These are phyloP conservation scores for Microdon myrmicae DNA, from an alignment of 2,888 invertebrate genomes.

Conservation along the genomic window DNA sequence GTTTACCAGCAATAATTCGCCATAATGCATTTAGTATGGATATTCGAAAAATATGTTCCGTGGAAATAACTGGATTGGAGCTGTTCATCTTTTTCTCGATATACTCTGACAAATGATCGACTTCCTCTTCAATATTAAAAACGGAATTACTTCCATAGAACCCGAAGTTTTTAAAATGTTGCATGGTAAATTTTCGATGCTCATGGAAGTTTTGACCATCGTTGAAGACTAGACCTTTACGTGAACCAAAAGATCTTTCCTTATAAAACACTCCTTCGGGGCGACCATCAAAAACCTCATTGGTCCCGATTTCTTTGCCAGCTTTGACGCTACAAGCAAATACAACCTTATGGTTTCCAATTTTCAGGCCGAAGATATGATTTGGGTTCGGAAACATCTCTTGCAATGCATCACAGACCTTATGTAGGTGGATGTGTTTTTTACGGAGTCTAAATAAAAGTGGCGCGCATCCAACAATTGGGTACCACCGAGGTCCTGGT, in stretches of 20 bases:
- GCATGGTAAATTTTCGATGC: conserved; percentile 79
- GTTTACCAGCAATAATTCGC: conserved; percentile 83
- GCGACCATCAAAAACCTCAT: conserved; percentile 81
- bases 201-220: conserved; percentile 78
- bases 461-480: conserved; percentile 78
- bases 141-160: conserved; percentile 83
- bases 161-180: conserved; percentile 83
- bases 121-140: conserved; percentile 77
- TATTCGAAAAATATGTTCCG: conserved; percentile 80
- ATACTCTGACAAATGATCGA: conserved; percentile 72
- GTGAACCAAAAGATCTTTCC: conserved; percentile 78
- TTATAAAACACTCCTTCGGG: conserved; percentile 82
- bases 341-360: conserved; percentile 80
- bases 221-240: conserved; percentile 77
- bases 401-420: conserved; percentile 74
- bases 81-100: conserved; percentile 59
- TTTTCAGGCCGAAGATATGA: conserved; percentile 75
- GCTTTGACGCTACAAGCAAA: conserved; percentile 76
- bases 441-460: conserved; percentile 74
- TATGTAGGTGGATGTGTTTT: conserved; percentile 75
- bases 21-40: conserved; percentile 83
- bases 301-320: conserved; percentile 78
- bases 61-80: conserved; percentile 70
- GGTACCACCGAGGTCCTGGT: conserved; percentile 83
- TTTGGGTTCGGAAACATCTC: conserved; percentile 69